A percentile compares a stretch with the other conserved stretches of the same genome.
Conservation (phyloP, 2,113 vertebrate species). For the Nesoenas mayeri region DNA sequence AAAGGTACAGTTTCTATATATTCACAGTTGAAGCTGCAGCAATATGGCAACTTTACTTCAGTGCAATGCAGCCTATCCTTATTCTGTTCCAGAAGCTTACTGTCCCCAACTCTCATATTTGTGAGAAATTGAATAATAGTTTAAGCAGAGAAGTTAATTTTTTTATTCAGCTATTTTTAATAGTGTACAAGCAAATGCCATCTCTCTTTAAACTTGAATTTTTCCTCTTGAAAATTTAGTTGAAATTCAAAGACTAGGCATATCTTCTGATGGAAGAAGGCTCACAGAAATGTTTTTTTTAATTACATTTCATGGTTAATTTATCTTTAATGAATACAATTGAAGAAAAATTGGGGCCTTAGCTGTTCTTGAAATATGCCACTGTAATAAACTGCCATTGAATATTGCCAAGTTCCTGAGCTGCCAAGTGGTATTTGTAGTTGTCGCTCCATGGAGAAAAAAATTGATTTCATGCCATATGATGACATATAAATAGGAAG, state of each 20-base stretch:
- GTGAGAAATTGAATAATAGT: background rate
- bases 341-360: background rate
- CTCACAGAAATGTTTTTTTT: background rate
- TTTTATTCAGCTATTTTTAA: background rate
- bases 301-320: conserved; percentile 20
- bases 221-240: background rate
- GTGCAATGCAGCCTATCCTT: background rate
- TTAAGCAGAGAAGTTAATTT: background rate
- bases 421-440: background rate
- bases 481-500: conserved; percentile 43
- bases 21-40: background rate
- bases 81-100: background rate
- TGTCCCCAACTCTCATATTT: background rate
- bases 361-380: background rate
- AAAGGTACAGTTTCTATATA: background rate
- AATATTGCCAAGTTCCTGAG: conserved; percentile 16
- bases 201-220: background rate
- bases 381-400: background rate
- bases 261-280: background rate
- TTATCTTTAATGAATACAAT: conserved; percentile 7
- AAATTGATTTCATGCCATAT: conserved; percentile 37
- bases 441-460: background rate
- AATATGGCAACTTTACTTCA: background rate
- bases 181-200: background rate
- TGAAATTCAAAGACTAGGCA: background rate